Evolutionary conservation across 2,113 vertebrate genomes (phyloP), one percentile per base, ranked within the genome.

Genomic region (Sinosuthora webbiana): DNA sequence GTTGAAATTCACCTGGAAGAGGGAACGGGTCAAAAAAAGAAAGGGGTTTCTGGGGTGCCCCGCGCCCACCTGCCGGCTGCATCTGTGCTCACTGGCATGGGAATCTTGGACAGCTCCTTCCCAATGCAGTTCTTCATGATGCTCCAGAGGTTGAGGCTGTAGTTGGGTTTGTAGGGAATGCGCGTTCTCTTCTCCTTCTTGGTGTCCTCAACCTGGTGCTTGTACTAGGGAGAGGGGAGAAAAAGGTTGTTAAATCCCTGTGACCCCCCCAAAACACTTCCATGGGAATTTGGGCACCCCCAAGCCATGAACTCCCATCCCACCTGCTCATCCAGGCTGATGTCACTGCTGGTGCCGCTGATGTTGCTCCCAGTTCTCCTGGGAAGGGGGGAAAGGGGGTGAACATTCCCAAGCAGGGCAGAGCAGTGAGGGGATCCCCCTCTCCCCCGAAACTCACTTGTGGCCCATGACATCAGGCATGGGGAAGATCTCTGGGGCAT

Each of bases 101-200:
- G 99, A 89, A 99, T 99, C 97, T 99, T 99, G 49, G 99, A 99
- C 23, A 99, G 98, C 86, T 99, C 99, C 90, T 99, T 99, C 65
- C 99, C 99, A 4, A 99, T 99, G 94, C 99, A 99, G 94, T 99
- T 99, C 97, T 99, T 99, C 99, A 99, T 99, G 93, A 99, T 99
- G 97, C 99, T 99, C 99, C 99, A 99, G 49, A 99, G 96, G 55
- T 99, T 99, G 97, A 99, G 99, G 96, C 99, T 99, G 87, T 99
- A 99, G 97, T 99, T 99, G 49, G 99, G 99, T 96, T 99, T 99
- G 97, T 99, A 98, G 0, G 99, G 99, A 79, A 99, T 99, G 60
- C 98, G 98, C 33, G 98, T 98, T 93, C 99, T 98, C 93, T 99
- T 98, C 96, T 99, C 98, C 96, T 98, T 96, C 98, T 97, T 95